phyloP scores from a whole-genome alignment of 2,888 invertebrate genomes.

The Crossocerus cetratus region DNA sequence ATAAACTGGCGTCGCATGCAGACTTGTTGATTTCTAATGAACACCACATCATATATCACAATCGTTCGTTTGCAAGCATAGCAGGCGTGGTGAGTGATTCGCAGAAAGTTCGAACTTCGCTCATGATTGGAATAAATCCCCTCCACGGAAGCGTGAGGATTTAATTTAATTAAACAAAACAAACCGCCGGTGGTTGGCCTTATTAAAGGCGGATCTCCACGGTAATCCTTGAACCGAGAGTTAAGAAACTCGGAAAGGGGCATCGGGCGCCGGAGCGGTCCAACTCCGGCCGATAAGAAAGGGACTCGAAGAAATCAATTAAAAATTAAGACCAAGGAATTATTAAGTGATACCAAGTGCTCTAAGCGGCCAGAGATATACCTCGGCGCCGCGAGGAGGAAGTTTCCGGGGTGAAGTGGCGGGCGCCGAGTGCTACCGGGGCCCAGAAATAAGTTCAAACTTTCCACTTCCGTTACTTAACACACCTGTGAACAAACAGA shows the following conservation, averaged over 20 bases:
- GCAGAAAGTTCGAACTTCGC: too few relatives aligned
- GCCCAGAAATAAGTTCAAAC: constrained; percentile 46
- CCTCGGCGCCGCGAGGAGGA: constrained; percentile 24
- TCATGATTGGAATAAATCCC: not conserved
- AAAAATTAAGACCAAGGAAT: constrained; percentile 53
- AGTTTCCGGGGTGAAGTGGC: constrained; percentile 16
- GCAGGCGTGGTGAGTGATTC: too few relatives aligned
- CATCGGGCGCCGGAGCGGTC: not conserved
- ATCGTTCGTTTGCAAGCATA: too few relatives aligned
- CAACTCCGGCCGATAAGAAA: constrained; percentile 12
- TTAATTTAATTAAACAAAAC: constrained; percentile 58
- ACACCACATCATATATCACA: too few relatives aligned
- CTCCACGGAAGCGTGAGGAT: constrained; percentile 21
- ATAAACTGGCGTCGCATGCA: too few relatives aligned
- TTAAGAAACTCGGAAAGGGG: constrained; percentile 18
- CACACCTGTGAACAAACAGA: constrained; percentile 53
- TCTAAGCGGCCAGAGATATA: constrained; percentile 29
- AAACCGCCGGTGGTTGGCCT: constrained; percentile 32
- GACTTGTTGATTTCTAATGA: too few relatives aligned
- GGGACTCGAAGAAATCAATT: constrained; percentile 46
- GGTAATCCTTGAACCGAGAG: constrained; percentile 29
- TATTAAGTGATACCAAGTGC: constrained; percentile 45
- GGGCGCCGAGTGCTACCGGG: too few relatives aligned
- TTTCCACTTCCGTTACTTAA: constrained; percentile 46
- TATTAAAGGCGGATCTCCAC: constrained; percentile 33